A percentile compares a stretch with the other conserved stretches of the same genome.
phyloP scores from a whole-genome alignment of 2,888 invertebrate species.

The Dysmachus trigonus region DNA sequence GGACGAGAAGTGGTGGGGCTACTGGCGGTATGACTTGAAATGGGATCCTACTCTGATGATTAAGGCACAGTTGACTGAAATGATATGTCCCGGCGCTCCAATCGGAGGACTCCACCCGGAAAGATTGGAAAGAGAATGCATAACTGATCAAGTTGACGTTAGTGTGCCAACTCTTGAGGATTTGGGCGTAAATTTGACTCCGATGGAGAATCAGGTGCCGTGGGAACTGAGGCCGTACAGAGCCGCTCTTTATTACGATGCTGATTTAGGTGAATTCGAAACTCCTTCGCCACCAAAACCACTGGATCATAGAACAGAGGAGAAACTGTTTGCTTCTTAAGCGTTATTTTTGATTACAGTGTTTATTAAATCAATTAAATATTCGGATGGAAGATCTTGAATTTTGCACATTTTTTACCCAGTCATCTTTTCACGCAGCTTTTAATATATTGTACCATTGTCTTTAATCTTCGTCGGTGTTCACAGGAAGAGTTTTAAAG shows the following conservation, averaged over 20 bases:
- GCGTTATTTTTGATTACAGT: background rate
- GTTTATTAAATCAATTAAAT: background rate
- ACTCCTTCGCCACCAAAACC: constrained; percentile 69
- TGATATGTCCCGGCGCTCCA: constrained; percentile 73
- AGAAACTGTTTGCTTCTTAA: background rate
- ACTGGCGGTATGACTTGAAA: constrained; percentile 76
- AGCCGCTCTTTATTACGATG: constrained; percentile 76
- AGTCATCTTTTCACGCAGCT: too few relatives aligned
- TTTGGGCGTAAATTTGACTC: constrained; percentile 80
- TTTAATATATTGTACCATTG: too few relatives aligned
- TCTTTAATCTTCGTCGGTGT: too few relatives aligned
- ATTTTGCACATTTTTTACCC: background rate
- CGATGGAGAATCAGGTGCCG: constrained; percentile 80
- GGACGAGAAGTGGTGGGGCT: constrained; percentile 74
- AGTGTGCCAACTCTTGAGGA: constrained; percentile 85
- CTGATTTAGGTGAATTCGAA: constrained; percentile 79
- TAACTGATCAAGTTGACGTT: constrained; percentile 73
- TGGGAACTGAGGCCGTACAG: constrained; percentile 82
- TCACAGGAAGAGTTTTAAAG: too few relatives aligned
- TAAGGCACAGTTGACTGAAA: constrained; percentile 72
- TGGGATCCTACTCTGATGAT: constrained; percentile 74
- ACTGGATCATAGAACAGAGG: constrained; percentile 50
- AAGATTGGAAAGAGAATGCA: constrained; percentile 83
- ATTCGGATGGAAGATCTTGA: background rate
- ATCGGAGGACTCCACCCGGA: constrained; percentile 78